A percentile compares a stretch with the other conserved stretches of the same genome.
phyloP scores from a whole-genome alignment of 2,113 vertebrate species.

The Indicator indicator region DNA sequence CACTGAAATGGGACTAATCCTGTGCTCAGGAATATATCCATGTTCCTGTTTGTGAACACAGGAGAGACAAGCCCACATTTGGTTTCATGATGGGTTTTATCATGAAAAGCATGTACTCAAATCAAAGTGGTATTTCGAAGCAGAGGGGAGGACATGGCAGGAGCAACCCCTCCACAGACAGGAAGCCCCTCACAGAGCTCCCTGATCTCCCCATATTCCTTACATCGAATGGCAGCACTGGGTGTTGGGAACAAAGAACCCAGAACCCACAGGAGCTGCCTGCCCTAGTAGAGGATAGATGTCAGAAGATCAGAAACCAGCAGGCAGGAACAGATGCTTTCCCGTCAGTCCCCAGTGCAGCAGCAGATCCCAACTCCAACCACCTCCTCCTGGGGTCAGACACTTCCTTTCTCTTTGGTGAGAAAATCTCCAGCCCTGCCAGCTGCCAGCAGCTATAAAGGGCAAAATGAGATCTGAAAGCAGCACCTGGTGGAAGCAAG shows the following conservation, averaged over 20 bases:
- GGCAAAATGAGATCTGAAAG: background rate
- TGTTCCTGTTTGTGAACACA: background rate
- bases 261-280: background rate
- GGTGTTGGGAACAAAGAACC: background rate
- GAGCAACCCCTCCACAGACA: background rate
- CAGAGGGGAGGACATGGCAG: background rate
- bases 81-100: background rate
- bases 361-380: background rate
- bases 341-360: rapidly evolving
- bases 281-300: background rate
- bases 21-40: background rate
- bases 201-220: background rate
- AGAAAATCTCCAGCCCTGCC: background rate
- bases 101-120: background rate
- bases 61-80: background rate
- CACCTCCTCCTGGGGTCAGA: background rate
- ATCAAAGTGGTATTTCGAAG: background rate
- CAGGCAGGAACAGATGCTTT: background rate
- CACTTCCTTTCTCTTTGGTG: background rate
- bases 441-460: background rate
- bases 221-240: background rate
- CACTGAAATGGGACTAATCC: background rate
- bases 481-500: background rate
- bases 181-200: background rate
- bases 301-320: rapidly evolving